Conservation (phyloP, 2,797 vertebrate species). For the Crax fasciolata region DNA sequence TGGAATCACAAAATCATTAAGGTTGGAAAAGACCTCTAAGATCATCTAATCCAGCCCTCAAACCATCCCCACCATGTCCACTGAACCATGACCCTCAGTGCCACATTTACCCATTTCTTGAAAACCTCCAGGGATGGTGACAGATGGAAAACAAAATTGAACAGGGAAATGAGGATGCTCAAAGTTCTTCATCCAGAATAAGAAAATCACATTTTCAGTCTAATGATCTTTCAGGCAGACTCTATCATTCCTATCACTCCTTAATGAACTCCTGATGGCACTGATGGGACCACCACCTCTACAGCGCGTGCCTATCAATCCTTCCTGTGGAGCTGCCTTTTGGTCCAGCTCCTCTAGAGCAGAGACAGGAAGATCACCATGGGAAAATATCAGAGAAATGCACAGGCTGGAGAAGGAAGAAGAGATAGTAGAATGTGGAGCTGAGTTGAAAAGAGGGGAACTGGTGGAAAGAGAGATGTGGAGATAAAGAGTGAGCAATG, state of each 20-base stretch:
- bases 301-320: background rate
- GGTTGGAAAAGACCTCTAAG: too few relatives aligned
- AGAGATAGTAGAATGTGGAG: background rate
- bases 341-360: background rate
- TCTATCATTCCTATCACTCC: background rate
- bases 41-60: too few relatives aligned
- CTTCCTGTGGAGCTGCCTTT: background rate
- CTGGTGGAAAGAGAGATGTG: background rate
- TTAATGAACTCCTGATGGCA: background rate
- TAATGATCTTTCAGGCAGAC: background rate
- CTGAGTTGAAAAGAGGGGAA: fast-evolving
- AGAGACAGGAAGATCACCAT: background rate
- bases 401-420: background rate
- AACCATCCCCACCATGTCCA: too few relatives aligned
- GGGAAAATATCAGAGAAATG: background rate
- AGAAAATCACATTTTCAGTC: background rate
- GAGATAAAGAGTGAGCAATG: background rate
- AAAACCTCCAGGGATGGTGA: too few relatives aligned
- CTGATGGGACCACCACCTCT: background rate
- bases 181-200: background rate
- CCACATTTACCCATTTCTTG: too few relatives aligned
- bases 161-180: background rate
- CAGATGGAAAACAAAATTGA: background rate
- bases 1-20: too few relatives aligned
- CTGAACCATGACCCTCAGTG: too few relatives aligned